Evolutionary conservation across 2,888 invertebrate genomes (phyloP), one percentile per base, ranked within the genome.

Genomic region (Eupithecia tripunctaria): DNA sequence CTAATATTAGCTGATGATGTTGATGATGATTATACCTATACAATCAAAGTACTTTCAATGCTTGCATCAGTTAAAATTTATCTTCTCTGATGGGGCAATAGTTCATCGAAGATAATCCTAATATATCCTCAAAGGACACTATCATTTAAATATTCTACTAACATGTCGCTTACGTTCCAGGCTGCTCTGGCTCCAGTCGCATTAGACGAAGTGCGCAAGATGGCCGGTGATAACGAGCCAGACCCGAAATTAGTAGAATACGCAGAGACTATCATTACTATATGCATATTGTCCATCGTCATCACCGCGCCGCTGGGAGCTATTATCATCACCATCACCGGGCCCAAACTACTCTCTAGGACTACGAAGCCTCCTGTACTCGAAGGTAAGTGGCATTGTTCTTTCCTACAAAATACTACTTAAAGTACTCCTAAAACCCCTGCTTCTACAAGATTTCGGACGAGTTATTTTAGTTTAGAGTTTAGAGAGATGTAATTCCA

Each of bases 291-390:
- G 76, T 97, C 97, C 27, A 98, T 98, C 77, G 95, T 98, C 36
- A 90, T 98, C 74, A 98, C 98, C 0, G 98, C 98, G 0, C 98
- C 98, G 0, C 93, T 97, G 1, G 98, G 98, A 0, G 98, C 98
- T 21, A 96, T 98, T 76, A 89, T 98, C 71, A 98, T 98, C 78
- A 96, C 97, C 0, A 86, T 98, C n/a, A 94, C 96, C 0, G 98
- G 98, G 0, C 96, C 97, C 0, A 95, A 96, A 73, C 94, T 98
- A 14, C 94, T 98, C 36, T 97, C 97, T 27, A 97, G 97, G 89
- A 97, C 97, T 0, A 96, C 96, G 71, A 95, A 96, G 77, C 96
- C 96, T 1, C 96, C 96, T 75, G 92, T 95, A 66, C 85, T 96
- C 71, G 96, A 96, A 91, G 96, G 96, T 95, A 91, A 82, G 77